A percentile compares a stretch with the other conserved stretches of the same genome.
Evolutionary conservation across 2,888 invertebrate species (phyloP).

Genomic region (Dolichomitus sp.): DNA sequence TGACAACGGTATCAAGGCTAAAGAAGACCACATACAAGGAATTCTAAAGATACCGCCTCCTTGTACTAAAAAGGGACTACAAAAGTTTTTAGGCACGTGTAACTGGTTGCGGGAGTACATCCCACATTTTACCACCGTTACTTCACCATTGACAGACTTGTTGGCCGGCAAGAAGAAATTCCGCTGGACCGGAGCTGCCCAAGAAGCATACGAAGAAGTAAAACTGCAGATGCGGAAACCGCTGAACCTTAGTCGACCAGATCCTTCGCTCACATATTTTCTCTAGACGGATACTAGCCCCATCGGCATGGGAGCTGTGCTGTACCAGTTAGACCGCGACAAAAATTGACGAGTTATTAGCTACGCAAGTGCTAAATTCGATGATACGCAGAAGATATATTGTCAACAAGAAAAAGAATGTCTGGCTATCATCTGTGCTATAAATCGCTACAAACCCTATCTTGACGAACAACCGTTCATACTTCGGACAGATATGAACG

Average conservation of each 20-base stretch:
- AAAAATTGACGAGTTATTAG: neutral
- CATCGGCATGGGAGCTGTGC: neutral
- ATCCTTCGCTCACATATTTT: conserved; percentile 1
- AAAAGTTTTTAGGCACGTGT: too few species aligned
- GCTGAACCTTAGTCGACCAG: conserved; percentile 15
- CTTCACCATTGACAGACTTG: too few species aligned
- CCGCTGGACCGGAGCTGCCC: neutral
- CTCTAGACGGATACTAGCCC: conserved; percentile 51
- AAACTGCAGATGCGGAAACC: conserved; percentile 3
- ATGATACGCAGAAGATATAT: neutral
- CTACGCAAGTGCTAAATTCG: conserved; percentile 16
- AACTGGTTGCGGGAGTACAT: too few species aligned
- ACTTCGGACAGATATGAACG: conserved; percentile 66
- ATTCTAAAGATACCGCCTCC: too few species aligned
- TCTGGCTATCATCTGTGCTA: neutral
- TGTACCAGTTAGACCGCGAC: neutral
- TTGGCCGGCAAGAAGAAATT: too few species aligned
- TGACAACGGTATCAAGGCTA: too few species aligned
- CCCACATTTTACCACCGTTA: too few species aligned
- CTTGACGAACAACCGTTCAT: conserved; percentile 67
- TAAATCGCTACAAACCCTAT: conserved; percentile 52
- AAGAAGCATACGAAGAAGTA: conserved; percentile 14
- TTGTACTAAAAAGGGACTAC: too few species aligned
- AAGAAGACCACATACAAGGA: too few species aligned
- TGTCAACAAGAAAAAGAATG: neutral